These are phyloP conservation scores for Chelonia mydas DNA, from an alignment of 2,797 vertebrate species.

Conservation along the genomic window DNA sequence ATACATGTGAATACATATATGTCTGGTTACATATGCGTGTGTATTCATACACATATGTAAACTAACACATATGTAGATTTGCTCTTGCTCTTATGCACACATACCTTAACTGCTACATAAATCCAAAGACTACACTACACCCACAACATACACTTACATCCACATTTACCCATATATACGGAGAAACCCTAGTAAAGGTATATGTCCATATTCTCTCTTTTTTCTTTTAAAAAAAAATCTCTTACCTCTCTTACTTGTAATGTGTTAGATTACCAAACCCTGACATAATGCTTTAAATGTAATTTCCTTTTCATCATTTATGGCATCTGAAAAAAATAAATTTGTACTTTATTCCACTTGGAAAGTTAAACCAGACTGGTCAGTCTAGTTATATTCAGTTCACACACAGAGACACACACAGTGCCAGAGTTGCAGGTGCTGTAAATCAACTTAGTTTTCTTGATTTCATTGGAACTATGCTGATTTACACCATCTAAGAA, in stretches of 20 bases:
- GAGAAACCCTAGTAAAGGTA: not conserved
- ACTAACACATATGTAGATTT: not conserved
- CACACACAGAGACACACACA: no score
- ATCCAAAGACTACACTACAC: not conserved
- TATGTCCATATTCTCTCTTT: no score
- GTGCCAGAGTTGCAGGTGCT: not conserved
- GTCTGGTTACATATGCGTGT: not conserved
- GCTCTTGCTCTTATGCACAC: not conserved
- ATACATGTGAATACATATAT: not conserved
- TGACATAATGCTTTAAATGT: not conserved
- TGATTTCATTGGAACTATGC: not conserved
- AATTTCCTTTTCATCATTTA: not conserved
- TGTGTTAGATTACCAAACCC: not conserved
- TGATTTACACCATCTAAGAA: not conserved
- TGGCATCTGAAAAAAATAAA: not conserved
- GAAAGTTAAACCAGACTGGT: not conserved
- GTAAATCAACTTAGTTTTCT: accelerated
- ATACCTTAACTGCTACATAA: not conserved
- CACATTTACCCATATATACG: accelerated
- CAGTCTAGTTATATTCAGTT: not conserved
- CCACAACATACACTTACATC: not conserved
- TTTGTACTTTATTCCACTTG: not conserved
- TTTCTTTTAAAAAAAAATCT: not conserved
- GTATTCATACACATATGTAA: constrained; percentile 15
- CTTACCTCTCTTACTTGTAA: not conserved